Conservation (phyloP, 2,113 vertebrate genomes). For the Thunnus thynnus region DNA sequence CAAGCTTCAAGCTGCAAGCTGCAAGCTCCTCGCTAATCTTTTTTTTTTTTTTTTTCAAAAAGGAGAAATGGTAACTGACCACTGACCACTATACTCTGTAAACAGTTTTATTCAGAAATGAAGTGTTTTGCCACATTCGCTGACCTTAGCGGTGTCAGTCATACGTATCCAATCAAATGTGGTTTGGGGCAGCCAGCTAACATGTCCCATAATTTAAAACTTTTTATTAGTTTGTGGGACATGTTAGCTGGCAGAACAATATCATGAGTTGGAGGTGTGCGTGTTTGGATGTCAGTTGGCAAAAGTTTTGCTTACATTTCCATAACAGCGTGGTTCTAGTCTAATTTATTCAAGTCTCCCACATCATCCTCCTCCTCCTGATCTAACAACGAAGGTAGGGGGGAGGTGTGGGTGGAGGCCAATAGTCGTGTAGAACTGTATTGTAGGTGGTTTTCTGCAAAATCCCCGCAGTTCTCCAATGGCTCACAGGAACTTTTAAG, state of each 20-base stretch:
- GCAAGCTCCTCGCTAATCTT: too few species aligned
- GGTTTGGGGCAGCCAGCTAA: neutral
- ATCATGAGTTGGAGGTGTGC: neutral
- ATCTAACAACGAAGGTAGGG: conserved; percentile 37
- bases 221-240: neutral
- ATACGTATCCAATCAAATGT: neutral
- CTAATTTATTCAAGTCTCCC: conserved; percentile 49
- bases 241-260: neutral
- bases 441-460: conserved; percentile 24
- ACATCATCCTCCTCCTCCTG: conserved; percentile 32
- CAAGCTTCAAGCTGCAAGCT: neutral
- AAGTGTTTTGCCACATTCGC: neutral
- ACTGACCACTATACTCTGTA: too few species aligned
- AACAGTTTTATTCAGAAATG: too few species aligned
- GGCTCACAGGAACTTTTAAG: neutral
- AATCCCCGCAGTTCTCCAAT: conserved; percentile 8
- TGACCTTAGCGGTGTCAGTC: neutral
- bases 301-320: conserved; percentile 41
- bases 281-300: conserved; percentile 5
- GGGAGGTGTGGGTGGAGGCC: conserved; percentile 46
- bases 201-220: neutral
- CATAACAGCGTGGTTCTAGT: conserved; percentile 1
- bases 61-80: too few species aligned
- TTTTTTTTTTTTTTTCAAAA: too few species aligned
- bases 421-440: conserved; percentile 2